phyloP scores from a whole-genome alignment of 2,888 invertebrate genomes.

The Callinectes sapidus region DNA sequence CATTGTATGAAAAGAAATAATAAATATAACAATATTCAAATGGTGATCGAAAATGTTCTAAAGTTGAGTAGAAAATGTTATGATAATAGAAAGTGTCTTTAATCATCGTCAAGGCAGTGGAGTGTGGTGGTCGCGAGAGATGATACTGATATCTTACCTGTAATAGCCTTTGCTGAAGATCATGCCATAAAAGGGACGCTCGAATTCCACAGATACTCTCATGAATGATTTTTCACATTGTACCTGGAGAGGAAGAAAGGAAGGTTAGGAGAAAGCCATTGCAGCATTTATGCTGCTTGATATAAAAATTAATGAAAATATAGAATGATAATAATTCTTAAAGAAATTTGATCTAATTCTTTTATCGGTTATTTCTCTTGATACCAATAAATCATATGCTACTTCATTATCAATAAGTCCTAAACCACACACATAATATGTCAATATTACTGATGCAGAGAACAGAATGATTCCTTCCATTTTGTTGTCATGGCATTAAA shows the following conservation, averaged over 20 bases:
- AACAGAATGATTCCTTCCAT: too few relatives aligned
- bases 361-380: not conserved
- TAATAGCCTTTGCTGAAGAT: conserved; percentile 89
- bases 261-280: not conserved
- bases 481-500: not conserved
- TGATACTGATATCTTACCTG: conserved; percentile 60
- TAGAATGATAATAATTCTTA: not conserved
- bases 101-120: not conserved
- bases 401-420: not conserved
- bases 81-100: too few relatives aligned
- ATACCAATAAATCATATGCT: not conserved
- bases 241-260: conserved; percentile 80
- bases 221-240: conserved; percentile 97
- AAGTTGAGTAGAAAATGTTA: too few relatives aligned
- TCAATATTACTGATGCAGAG: too few relatives aligned
- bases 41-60: too few relatives aligned
- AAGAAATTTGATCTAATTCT: not conserved
- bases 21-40: too few relatives aligned
- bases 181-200: conserved; percentile 95
- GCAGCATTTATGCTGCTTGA: not conserved
- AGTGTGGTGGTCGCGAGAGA: not conserved
- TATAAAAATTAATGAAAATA: not conserved
- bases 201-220: conserved; percentile 96
- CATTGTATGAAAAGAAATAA: too few relatives aligned
- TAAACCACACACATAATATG: not conserved